phyloP scores from a whole-genome alignment of 2,888 invertebrate species.

The Torymus tubicola region DNA sequence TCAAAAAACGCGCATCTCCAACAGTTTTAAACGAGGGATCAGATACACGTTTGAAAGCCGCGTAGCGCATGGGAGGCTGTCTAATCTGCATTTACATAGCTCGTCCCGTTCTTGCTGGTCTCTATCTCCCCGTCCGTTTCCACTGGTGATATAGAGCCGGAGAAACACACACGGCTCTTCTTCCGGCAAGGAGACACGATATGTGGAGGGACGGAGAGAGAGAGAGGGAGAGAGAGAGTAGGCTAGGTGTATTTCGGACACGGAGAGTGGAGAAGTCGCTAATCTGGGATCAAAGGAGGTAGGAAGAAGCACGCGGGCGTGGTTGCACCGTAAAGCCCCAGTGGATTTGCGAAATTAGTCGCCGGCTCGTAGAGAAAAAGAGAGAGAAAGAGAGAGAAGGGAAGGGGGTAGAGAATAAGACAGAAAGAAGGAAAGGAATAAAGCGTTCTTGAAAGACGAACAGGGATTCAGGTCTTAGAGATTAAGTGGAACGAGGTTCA shows the following conservation, averaged over 20 bases:
- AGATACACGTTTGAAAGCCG: constrained; percentile 60
- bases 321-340: constrained; percentile 3
- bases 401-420: too few species aligned
- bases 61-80: constrained; percentile 51
- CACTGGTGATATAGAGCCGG: constrained; percentile 1
- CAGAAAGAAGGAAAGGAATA: not conserved
- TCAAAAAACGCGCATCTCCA: too few species aligned
- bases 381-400: not conserved
- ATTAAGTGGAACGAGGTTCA: too few species aligned
- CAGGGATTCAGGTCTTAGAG: too few species aligned
- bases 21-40: constrained; percentile 56
- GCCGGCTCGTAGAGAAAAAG: not conserved
- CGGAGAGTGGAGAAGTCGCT: constrained; percentile 48
- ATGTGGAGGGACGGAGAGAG: too few species aligned
- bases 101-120: constrained; percentile 60
- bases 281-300: constrained; percentile 60
- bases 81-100: constrained; percentile 68
- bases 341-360: constrained; percentile 49
- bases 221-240: too few species aligned
- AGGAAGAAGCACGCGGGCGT: constrained; percentile 55
- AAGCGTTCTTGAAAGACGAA: too few species aligned
- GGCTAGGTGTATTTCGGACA: constrained; percentile 48
- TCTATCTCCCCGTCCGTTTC: not conserved
- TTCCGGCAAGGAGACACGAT: too few species aligned
- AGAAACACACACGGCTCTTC: too few species aligned